Percentiles rank a stretch among this genome's conserved stretches.
These are phyloP conservation scores for Cotesia congregata DNA, from an alignment of 2,888 invertebrate genomes.

Conservation along the genomic window DNA sequence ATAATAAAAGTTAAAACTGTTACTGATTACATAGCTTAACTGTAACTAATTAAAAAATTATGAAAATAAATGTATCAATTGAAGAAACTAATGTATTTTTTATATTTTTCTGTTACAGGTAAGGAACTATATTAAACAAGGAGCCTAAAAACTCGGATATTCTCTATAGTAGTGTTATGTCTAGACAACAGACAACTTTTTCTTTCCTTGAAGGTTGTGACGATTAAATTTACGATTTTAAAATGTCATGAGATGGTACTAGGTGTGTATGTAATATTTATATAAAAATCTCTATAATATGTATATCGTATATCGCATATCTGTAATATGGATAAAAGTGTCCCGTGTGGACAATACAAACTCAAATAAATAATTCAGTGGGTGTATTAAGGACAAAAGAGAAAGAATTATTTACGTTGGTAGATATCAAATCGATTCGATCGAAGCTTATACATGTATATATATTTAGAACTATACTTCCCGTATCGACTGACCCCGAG, in stretches of 20 bases:
- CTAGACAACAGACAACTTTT: background rate
- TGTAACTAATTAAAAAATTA: no score
- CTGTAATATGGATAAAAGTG: background rate
- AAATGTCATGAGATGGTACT: conserved; percentile 17
- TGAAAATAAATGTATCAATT: background rate
- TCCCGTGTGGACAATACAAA: conserved; percentile 17
- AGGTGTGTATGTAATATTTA: background rate
- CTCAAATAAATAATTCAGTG: conserved; percentile 33
- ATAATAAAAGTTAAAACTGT: no score
- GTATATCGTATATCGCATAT: background rate
- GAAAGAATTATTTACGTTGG: conserved; percentile 28
- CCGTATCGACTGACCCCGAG: conserved; percentile 38
- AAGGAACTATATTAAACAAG: conserved; percentile 29
- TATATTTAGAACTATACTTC: conserved; percentile 5
- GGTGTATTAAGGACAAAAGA: conserved; percentile 34
- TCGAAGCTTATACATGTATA: conserved; percentile 19
- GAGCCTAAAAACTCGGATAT: background rate
- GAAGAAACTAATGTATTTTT: conserved; percentile 3
- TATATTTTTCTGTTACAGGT: conserved; percentile 47
- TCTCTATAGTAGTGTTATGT: background rate
- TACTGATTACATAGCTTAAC: no score
- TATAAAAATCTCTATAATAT: background rate
- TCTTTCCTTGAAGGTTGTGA: background rate
- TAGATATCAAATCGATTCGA: conserved; percentile 29
- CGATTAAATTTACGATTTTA: conserved; percentile 13